phyloP scores from a whole-genome alignment of 2,888 invertebrate genomes.

The Cephus runcator region DNA sequence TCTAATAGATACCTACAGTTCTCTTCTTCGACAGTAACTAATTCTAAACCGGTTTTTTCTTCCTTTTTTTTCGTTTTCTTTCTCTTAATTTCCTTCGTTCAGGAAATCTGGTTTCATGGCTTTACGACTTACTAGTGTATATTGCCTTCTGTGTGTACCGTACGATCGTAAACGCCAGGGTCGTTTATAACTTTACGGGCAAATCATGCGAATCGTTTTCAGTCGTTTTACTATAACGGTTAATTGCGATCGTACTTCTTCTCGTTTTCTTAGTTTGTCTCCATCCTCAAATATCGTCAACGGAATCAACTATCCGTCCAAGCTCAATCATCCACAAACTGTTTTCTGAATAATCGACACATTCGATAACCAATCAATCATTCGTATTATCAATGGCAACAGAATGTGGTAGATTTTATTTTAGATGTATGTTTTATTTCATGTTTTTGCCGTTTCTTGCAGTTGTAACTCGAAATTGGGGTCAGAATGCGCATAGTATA shows the following conservation, averaged over 20 bases:
- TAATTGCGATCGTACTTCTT: not conserved
- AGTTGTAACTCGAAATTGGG: too few relatives aligned
- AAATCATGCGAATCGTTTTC: conserved; percentile 1
- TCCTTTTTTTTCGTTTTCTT: not conserved
- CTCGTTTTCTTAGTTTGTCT: not conserved
- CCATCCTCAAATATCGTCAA: not conserved
- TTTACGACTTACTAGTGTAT: not conserved
- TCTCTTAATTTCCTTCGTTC: not conserved
- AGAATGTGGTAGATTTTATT: not conserved
- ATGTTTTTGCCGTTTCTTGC: too few relatives aligned
- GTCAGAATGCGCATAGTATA: not conserved
- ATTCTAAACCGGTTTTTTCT: conserved; percentile 6
- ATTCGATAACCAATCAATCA: not conserved
- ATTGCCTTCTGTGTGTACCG: not conserved
- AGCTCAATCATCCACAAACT: not conserved
- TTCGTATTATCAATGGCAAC: not conserved
- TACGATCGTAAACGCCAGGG: conserved; percentile 1
- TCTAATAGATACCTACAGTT: conserved; percentile 4
- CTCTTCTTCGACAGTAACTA: conserved; percentile 2
- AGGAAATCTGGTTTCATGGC: not conserved
- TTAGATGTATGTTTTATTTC: too few relatives aligned
- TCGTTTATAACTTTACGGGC: not conserved
- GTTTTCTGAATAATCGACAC: not conserved
- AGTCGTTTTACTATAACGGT: not conserved
- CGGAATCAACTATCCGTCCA: not conserved